phyloP scores from a whole-genome alignment of 2,797 vertebrate genomes.

The Aldrovandia affinis region DNA sequence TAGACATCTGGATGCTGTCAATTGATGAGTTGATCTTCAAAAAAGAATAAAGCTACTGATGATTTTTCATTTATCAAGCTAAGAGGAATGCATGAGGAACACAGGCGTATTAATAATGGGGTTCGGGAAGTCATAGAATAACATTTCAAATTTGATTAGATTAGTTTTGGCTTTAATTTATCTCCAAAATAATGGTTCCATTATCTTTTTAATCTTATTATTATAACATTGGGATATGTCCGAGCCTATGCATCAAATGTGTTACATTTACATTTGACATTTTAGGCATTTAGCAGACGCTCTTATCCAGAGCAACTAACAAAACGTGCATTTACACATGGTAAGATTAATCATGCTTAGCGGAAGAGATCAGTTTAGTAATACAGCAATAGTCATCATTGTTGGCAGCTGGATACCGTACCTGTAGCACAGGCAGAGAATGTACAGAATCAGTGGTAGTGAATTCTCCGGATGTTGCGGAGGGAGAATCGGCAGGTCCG shows the following conservation, averaged over 20 bases:
- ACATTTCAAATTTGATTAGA: not conserved
- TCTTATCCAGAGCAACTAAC: too few relatives aligned
- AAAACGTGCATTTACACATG: too few relatives aligned
- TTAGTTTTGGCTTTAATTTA: not conserved
- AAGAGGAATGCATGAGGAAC: not conserved
- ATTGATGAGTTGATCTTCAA: not conserved
- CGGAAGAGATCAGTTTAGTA: too few relatives aligned
- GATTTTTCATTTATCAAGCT: not conserved
- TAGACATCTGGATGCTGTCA: not conserved
- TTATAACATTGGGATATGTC: not conserved
- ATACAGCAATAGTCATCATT: too few relatives aligned
- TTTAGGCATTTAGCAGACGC: too few relatives aligned
- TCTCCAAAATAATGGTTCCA: not conserved
- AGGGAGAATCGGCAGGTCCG: too few relatives aligned
- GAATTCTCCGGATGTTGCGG: too few relatives aligned
- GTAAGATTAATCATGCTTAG: too few relatives aligned
- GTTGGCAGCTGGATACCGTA: too few relatives aligned
- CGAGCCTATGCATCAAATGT: not conserved
- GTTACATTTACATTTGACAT: too few relatives aligned
- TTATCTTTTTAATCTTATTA: not conserved
- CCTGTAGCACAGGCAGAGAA: too few relatives aligned
- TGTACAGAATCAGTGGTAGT: too few relatives aligned
- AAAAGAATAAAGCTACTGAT: not conserved
- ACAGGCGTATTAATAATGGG: not conserved
- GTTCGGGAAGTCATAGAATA: not conserved